Evolutionary conservation across 2,888 invertebrate species (phyloP), one percentile per base, ranked within the genome.

Genomic region (Mycalesis mineus): DNA sequence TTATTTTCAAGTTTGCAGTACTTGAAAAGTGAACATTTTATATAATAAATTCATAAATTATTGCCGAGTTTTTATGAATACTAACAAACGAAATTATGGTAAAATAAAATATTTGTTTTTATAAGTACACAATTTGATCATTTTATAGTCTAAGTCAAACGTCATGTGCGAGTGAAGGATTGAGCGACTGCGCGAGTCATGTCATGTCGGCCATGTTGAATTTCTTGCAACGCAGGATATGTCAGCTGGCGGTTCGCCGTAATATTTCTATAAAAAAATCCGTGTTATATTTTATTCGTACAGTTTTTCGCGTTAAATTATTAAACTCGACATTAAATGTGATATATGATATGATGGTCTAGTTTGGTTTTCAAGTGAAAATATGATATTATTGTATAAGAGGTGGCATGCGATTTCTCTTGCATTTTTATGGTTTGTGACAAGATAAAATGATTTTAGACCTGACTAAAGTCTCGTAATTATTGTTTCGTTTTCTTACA

Each of bases 211-310:
- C 90, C 90, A 90, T 90, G 81, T 90, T 90, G 88, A 86, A 87
- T 86, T 86, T 87, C 84, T 79, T 85, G 82, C 85, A 88, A 88
- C 88, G 86, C 87, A 87, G 87, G 88, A 89, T 86, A 89, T 89
- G 90, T 90, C 90, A 90, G 89, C 89, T 90, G 90, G 88, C 80
- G 77, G 80, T 71, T 76, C 9, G 74, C 79, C 80, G 82, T 84
- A 78, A 74, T 76, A 80, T 74, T 87, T 84, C 77, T 77, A 66
- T 78, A 69, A 74, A 80, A 29, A 82, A 75, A 73, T 75, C 72
- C 84, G 77, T 78, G 79, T 75, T 84, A 83, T 71, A 72, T 74
- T 74, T 71, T 73, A 66, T 65, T 64, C 58, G 68, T 68, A 69
- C 60, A 70, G 72, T 73, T 70, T 72, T 68, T 72, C 77, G 76